A percentile compares a stretch with the other conserved stretches of the same genome.
Evolutionary conservation across 2,113 vertebrate genomes (phyloP).

Genomic region (Neodontobutis hainanensis): DNA sequence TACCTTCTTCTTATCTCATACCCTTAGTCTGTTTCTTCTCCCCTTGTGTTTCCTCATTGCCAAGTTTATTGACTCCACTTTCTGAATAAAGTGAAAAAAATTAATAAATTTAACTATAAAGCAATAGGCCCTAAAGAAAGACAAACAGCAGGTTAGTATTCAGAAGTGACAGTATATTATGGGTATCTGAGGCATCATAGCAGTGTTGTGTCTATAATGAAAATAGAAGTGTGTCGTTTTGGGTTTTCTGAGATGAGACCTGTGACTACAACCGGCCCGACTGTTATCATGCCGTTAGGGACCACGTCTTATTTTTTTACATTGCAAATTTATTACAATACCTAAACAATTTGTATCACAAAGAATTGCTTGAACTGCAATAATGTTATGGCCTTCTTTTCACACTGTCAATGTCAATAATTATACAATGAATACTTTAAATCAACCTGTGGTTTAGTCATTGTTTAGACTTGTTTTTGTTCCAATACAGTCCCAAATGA

Average conservation of each 20-base stretch:
- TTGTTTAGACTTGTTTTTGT: too few species aligned
- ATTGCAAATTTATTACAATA: too few species aligned
- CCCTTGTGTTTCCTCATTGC: constrained; percentile 61
- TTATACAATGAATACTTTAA: too few species aligned
- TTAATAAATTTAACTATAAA: neutral
- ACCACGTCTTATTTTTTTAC: too few species aligned
- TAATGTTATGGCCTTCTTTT: too few species aligned
- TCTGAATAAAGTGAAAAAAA: constrained; percentile 31
- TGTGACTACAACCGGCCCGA: neutral
- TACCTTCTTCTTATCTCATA: constrained; percentile 55
- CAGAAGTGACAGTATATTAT: constrained; percentile 1
- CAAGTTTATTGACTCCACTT: constrained; percentile 32
- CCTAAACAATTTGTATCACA: too few species aligned
- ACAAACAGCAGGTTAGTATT: neutral
- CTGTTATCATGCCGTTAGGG: too few species aligned
- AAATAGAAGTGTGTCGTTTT: constrained; percentile 21
- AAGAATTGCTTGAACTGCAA: too few species aligned
- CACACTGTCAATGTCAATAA: too few species aligned
- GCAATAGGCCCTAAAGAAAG: neutral
- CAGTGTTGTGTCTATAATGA: constrained; percentile 7
- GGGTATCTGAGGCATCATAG: constrained; percentile 17
- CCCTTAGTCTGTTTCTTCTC: constrained; percentile 65
- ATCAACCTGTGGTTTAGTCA: too few species aligned
- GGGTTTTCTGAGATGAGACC: constrained; percentile 45
- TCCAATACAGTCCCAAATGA: too few species aligned